These are phyloP conservation scores for Sclerodermus sp. DNA, from an alignment of 2,888 invertebrate species.

Conservation along the genomic window DNA sequence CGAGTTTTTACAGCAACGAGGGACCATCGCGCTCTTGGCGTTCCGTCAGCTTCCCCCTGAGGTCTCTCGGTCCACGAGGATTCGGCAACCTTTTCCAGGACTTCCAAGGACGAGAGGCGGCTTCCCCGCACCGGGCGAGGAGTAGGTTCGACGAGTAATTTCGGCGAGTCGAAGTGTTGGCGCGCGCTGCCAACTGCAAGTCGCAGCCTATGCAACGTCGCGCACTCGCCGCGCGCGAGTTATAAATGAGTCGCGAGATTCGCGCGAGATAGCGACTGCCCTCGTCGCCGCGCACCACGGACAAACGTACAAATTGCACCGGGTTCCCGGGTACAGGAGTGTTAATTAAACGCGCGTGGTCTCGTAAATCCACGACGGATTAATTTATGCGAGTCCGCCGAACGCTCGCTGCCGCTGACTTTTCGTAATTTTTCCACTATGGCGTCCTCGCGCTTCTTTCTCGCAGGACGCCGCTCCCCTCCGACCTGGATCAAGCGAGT, in stretches of 20 bases:
- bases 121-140: no score
- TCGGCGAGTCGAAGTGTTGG: no score
- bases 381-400: constrained; percentile 6
- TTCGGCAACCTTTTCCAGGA: no score
- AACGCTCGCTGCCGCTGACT: constrained; percentile 2
- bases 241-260: constrained; percentile 17
- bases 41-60: no score
- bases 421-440: not conserved
- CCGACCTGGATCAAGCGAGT: no score
- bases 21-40: no score
- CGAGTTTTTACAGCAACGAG: not conserved
- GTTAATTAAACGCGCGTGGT: not conserved
- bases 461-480: not conserved
- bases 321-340: constrained; percentile 7
- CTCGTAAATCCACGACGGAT: not conserved
- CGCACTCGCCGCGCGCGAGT: not conserved
- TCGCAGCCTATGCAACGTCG: no score
- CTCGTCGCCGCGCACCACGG: constrained; percentile 13
- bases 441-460: not conserved
- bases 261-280: constrained; percentile 22
- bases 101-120: no score
- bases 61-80: no score
- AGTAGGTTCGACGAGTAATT: no score
- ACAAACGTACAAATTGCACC: constrained; percentile 23
- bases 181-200: no score